A percentile compares a stretch with the other conserved stretches of the same genome.
Conservation (phyloP, 92 coral and sea anemone species). For the Actinostola sp. region DNA sequence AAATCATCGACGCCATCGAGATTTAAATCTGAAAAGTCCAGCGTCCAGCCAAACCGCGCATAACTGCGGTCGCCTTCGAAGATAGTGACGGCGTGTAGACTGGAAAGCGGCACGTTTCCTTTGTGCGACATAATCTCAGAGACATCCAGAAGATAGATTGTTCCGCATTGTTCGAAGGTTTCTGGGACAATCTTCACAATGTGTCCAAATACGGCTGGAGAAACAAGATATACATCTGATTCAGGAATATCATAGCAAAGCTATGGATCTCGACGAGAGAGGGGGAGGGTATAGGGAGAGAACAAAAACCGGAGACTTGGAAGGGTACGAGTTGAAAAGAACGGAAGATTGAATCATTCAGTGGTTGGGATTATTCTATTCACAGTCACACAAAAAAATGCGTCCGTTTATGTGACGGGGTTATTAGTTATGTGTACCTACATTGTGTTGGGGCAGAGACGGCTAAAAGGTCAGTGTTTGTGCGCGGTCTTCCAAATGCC, state of each 20-base stretch:
- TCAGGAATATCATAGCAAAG: too few relatives aligned
- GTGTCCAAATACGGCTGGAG: slow-evolving; percentile 72
- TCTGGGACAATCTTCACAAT: slow-evolving; percentile 35
- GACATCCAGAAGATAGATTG: slow-evolving; percentile 67
- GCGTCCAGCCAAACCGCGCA: slow-evolving; percentile 88
- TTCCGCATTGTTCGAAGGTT: slow-evolving; percentile 87
- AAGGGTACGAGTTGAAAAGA: too few relatives aligned
- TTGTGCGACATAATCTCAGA: slow-evolving; percentile 48
- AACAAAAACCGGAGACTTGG: too few relatives aligned
- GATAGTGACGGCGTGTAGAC: slow-evolving; percentile 39
- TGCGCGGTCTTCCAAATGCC: slow-evolving; percentile 80
- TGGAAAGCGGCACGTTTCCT: slow-evolving; percentile 42
- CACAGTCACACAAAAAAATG: too few relatives aligned
- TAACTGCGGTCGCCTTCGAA: slow-evolving; percentile 96
- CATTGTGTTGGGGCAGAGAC: slow-evolving; percentile 84
- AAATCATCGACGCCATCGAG: slow-evolving; percentile 82
- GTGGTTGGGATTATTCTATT: too few relatives aligned
- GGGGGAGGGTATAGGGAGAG: too few relatives aligned
- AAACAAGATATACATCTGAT: too few relatives aligned
- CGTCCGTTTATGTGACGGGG: too few relatives aligned
- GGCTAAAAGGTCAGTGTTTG: slow-evolving; percentile 57
- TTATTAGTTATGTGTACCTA: too few relatives aligned
- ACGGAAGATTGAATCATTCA: too few relatives aligned
- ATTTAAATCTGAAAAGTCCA: slow-evolving; percentile 74
- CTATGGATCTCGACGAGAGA: too few relatives aligned